phyloP scores from a whole-genome alignment of 2,888 invertebrate species.

The Listrodromus nycthemerus region DNA sequence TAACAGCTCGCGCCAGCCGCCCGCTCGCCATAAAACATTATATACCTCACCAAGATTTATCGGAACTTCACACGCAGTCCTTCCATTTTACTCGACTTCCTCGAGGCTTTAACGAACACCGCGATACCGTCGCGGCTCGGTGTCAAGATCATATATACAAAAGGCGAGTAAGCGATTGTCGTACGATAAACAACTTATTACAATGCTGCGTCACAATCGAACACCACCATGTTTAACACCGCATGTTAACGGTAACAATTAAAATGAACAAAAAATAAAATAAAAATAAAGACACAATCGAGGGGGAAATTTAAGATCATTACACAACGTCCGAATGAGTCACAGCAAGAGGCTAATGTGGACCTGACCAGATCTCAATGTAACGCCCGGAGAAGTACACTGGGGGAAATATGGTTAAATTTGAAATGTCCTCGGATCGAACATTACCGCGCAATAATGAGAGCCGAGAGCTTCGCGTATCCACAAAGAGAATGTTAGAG shows the following conservation, averaged over 20 bases:
- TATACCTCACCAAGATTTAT: conserved; percentile 74
- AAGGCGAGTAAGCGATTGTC: conserved; percentile 39
- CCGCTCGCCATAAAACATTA: conserved; percentile 60
- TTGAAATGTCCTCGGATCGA: background rate
- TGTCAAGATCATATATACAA: conserved; percentile 58
- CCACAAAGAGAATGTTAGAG: conserved; percentile 38
- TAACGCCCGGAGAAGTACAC: background rate
- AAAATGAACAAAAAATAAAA: too few species aligned
- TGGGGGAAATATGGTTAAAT: background rate
- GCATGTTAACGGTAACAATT: too few species aligned
- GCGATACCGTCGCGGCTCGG: conserved; percentile 35
- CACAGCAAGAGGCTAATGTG: too few species aligned
- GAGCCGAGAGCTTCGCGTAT: conserved; percentile 12
- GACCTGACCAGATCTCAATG: too few species aligned
- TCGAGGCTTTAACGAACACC: conserved; percentile 43
- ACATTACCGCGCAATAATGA: background rate
- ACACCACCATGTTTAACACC: conserved; percentile 32
- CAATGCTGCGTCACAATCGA: conserved; percentile 52
- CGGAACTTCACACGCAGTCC: conserved; percentile 75
- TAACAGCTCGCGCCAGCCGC: conserved; percentile 73
- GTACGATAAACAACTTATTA: conserved; percentile 46
- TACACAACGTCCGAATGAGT: too few species aligned
- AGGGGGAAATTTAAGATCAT: too few species aligned
- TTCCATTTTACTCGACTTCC: conserved; percentile 68
- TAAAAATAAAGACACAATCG: too few species aligned